phyloP scores from a whole-genome alignment of 2,888 invertebrate genomes.

The Uropetala carovei region DNA sequence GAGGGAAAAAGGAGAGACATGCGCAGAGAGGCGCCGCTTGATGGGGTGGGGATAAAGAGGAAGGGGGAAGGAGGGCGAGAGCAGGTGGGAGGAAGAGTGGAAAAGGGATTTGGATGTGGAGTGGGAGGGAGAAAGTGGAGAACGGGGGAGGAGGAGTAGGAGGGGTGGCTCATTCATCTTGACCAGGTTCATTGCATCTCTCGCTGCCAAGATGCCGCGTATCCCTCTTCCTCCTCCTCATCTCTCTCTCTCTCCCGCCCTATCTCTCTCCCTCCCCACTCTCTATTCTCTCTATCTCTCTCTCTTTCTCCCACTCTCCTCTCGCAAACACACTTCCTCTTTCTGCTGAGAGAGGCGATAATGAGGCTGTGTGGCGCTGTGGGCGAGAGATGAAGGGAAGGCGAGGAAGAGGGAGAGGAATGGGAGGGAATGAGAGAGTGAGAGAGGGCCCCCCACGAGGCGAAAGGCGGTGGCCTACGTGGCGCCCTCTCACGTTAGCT shows the following conservation, averaged over 20 bases:
- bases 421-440: no score
- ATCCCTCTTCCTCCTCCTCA: background rate
- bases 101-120: background rate
- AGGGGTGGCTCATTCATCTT: conserved; percentile 15
- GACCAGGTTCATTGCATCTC: conserved; percentile 24
- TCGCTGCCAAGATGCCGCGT: conserved; percentile 17
- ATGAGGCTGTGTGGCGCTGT: background rate
- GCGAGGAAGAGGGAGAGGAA: no score
- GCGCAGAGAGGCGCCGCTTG: background rate
- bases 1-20: no score
- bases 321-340: background rate
- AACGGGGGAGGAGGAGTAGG: background rate
- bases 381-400: background rate
- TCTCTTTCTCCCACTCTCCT: background rate
- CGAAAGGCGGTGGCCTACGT: background rate
- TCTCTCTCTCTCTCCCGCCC: background rate
- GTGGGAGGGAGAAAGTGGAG: background rate
- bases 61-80: no score
- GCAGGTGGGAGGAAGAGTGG: background rate
- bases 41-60: background rate
- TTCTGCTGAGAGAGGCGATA: conserved; percentile 18
- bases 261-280: background rate
- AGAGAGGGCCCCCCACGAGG: conserved; percentile 1
- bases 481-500: conserved; percentile 1
- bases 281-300: background rate